phyloP scores from a whole-genome alignment of 2,888 invertebrate genomes.

The Alcis repandata region DNA sequence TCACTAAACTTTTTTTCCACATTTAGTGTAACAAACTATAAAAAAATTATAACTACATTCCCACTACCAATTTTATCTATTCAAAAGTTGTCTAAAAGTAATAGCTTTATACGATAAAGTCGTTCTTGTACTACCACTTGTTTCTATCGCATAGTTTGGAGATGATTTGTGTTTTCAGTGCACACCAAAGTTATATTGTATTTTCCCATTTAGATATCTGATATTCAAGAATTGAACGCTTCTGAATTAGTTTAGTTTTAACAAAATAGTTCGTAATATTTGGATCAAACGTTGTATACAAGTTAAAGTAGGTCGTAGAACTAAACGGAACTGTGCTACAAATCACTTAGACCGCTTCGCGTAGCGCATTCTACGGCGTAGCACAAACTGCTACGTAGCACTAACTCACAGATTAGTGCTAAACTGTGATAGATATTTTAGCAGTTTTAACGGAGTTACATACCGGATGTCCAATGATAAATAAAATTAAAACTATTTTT shows the following conservation, averaged over 20 bases:
- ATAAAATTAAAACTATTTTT: no score
- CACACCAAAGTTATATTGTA: no score
- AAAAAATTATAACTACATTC: no score
- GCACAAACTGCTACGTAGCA: constrained; percentile 9
- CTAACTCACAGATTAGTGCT: not conserved
- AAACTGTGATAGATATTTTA: constrained; percentile 9
- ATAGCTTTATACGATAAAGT: no score
- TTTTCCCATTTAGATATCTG: no score
- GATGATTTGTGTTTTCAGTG: no score
- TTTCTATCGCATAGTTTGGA: no score
- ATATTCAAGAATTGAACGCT: not conserved
- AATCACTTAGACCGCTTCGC: constrained; percentile 14
- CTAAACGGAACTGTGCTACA: constrained; percentile 14
- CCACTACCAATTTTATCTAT: no score
- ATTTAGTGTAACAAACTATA: no score
- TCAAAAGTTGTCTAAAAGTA: no score
- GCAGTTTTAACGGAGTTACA: not conserved
- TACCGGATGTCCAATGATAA: not conserved
- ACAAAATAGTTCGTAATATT: not conserved
- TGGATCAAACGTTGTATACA: not conserved
- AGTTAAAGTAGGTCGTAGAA: not conserved
- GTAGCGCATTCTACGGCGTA: constrained; percentile 30
- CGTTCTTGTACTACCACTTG: no score
- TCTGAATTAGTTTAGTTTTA: not conserved
- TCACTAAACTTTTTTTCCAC: no score